Evolutionary conservation across 2,797 vertebrate species (phyloP), one percentile per base, ranked within the genome.

Genomic region (Hapalemur alaotrensis): DNA sequence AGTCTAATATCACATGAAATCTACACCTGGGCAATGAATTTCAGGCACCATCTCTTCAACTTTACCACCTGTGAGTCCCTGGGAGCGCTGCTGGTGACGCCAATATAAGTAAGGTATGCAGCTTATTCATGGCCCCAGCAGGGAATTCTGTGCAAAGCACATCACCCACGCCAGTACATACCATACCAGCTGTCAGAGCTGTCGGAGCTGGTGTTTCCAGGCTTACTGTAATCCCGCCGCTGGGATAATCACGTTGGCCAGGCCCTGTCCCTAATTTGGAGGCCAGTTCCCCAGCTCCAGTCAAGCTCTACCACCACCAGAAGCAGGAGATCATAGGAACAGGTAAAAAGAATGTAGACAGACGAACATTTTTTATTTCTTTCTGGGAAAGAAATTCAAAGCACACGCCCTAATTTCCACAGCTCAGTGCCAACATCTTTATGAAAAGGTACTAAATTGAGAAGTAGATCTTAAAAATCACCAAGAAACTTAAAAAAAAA

Each of bases 371-470:
- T 48, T 46, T 82, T 78, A n/a, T n/a, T 65, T 78, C 20, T 65
- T 65, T 50, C 13, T 65, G 20, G 73, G 67, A 84, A 91, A 70
- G 14, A 89, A 95, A 72, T 70, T 48, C 70, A 72, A 92, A 96
- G 43, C 32, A 52, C 22, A 38, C 35, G 30, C 28, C 28, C 63
- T 69, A 46, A 85, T 65, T 86, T 59, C 41, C 76, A 67, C 20
- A 79, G 22, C 41, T 90, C 48, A 78, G 35, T 4, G 30, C 30
- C 63, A 95, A 48, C n/a, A 22, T 32, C 67, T 86, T 82, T 50
- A 35, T 75, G 23, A 89, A 93, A 85, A 79, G 38, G 13, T 80
- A 38, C 30, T 83, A 32, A 50, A 79, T 61, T 43, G 25, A 13
- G 23, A 94, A 75, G 30, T 54, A 48, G 23, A 38, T 65, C 35